Percentiles rank a stretch among this genome's conserved stretches.
phyloP scores from a whole-genome alignment of 2,113 vertebrate species.

The Agapornis roseicollis region DNA sequence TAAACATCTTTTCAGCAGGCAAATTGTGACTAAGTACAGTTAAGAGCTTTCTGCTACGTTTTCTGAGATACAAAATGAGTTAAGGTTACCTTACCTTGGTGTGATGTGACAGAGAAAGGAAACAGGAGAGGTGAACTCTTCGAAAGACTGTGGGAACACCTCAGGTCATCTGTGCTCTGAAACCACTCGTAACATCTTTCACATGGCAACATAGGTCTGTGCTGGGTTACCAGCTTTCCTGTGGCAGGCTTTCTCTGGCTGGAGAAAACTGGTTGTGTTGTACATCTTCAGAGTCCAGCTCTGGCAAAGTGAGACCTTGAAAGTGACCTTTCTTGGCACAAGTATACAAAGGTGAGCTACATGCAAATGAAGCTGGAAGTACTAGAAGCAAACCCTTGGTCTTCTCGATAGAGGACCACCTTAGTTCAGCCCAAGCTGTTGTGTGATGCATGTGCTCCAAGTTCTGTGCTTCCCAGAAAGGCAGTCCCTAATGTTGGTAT shows the following conservation, averaged over 20 bases:
- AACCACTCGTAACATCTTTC: background rate
- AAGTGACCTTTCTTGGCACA: background rate
- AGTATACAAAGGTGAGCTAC: background rate
- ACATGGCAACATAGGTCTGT: rapidly evolving
- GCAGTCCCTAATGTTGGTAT: background rate
- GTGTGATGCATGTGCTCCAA: background rate
- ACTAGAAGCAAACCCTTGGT: background rate
- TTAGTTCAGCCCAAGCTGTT: background rate
- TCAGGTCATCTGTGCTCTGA: background rate
- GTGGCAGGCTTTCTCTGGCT: background rate
- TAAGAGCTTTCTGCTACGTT: background rate
- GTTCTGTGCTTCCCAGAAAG: background rate
- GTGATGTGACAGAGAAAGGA: background rate
- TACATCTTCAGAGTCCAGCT: background rate
- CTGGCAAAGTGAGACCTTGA: background rate
- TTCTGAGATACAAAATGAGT: conserved; percentile 1
- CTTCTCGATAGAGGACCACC: background rate
- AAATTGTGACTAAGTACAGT: background rate
- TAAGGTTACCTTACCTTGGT: background rate
- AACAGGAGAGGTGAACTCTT: background rate
- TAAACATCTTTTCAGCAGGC: background rate
- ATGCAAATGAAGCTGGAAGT: background rate
- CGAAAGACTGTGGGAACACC: background rate
- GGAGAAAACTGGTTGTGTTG: background rate
- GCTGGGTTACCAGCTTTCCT: background rate